Evolutionary conservation across 1,140 invertebrate species (phyloP).

Genomic region (Carcinoscorpius rotundicauda): DNA sequence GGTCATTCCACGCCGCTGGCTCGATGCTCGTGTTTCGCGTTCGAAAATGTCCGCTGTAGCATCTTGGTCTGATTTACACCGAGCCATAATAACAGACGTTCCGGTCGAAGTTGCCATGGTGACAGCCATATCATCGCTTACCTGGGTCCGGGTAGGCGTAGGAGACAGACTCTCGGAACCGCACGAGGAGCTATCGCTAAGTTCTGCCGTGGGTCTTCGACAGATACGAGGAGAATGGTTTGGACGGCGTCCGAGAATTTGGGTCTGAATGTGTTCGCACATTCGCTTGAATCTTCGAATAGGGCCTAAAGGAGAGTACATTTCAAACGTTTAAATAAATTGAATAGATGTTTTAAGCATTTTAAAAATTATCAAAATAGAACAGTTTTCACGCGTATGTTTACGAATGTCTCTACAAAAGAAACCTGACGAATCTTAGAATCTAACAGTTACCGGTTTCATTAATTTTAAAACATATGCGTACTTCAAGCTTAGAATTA

Average conservation of each 20-base stretch:
- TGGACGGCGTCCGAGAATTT: slow-evolving; percentile 52
- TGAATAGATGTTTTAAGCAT: too few relatives aligned
- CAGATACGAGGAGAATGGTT: slow-evolving; percentile 47
- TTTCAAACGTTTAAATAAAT: too few relatives aligned
- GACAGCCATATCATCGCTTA: slow-evolving; percentile 22
- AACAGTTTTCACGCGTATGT: too few relatives aligned
- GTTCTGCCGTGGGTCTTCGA: slow-evolving; percentile 44
- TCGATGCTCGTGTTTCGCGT: slow-evolving; percentile 19
- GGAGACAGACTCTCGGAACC: slow-evolving; percentile 57
- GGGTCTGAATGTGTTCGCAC: slow-evolving; percentile 89
- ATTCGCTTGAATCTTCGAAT: slow-evolving; percentile 86
- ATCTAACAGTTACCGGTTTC: too few relatives aligned
- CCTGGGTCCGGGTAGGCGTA: slow-evolving; percentile 22
- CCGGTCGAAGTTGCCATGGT: slow-evolving; percentile 7
- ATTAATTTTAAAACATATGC: too few relatives aligned
- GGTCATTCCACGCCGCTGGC: slow-evolving; percentile 14
- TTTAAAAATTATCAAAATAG: too few relatives aligned
- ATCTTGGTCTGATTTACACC: slow-evolving; percentile 27
- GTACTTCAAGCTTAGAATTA: too few relatives aligned
- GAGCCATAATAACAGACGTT: slow-evolving; percentile 15
- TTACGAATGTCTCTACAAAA: too few relatives aligned
- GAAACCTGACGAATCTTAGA: too few relatives aligned
- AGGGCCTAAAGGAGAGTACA: slow-evolving; percentile 51
- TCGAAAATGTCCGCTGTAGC: slow-evolving; percentile 24
- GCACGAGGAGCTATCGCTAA: slow-evolving; percentile 68